Percentiles rank a stretch among this genome's conserved stretches.
These are phyloP conservation scores for Heliconius hortense DNA, from an alignment of 2,888 invertebrate species.

Conservation along the genomic window DNA sequence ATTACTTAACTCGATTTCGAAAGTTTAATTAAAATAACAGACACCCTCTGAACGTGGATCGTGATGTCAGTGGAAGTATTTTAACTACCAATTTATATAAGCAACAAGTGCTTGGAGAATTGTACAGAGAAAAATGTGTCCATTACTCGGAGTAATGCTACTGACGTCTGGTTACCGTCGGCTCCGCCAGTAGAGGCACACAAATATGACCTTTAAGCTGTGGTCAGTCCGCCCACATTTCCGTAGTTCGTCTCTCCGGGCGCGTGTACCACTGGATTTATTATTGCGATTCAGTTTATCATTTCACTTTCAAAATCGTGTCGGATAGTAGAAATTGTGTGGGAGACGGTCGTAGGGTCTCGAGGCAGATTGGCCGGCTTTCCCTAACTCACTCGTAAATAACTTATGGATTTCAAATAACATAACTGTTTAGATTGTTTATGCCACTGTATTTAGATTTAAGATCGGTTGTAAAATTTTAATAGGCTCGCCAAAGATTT, in stretches of 20 bases:
- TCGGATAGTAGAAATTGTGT: conserved; percentile 64
- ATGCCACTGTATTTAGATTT: conserved; percentile 55
- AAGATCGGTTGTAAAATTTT: conserved; percentile 51
- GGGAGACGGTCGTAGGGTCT: conserved; percentile 57
- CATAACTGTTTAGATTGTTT: conserved; percentile 57
- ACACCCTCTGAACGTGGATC: conserved; percentile 10
- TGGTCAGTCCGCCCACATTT: conserved; percentile 41
- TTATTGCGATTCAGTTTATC: conserved; percentile 58
- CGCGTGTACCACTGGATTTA: conserved; percentile 60
- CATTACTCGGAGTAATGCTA: conserved; percentile 36
- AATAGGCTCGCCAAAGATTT: conserved; percentile 47
- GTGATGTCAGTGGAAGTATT: conserved; percentile 11
- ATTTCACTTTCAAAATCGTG: conserved; percentile 72
- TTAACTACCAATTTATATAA: conserved; percentile 19
- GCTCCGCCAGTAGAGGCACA: conserved; percentile 27
- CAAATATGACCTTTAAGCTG: conserved; percentile 36
- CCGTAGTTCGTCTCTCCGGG: conserved; percentile 44
- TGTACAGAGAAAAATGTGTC: conserved; percentile 26
- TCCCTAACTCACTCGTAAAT: conserved; percentile 67
- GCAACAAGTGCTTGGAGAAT: conserved; percentile 5
- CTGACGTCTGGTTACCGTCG: conserved; percentile 34
- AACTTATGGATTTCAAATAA: conserved; percentile 67
- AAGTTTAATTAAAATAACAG: conserved; percentile 9
- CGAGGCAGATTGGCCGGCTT: conserved; percentile 54
- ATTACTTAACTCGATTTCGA: conserved; percentile 3